Conservation (phyloP, 2,888 invertebrate species). For the Creontiades dilutus region DNA sequence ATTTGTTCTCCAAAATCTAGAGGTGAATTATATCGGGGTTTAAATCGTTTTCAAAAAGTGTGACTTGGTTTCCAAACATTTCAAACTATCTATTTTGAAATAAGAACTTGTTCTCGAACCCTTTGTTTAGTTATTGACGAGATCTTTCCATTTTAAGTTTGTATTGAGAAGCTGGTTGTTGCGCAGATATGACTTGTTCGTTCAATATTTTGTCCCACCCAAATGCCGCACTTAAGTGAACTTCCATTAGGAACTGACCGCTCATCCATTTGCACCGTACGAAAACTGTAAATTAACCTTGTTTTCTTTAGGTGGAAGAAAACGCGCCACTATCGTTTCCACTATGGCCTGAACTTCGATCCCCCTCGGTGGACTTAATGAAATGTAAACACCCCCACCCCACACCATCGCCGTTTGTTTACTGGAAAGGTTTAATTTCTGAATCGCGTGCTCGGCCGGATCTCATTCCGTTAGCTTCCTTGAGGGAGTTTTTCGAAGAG, state of each 20-base stretch:
- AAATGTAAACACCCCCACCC: conserved; percentile 22
- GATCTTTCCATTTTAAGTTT: too few relatives aligned
- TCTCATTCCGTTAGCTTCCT: conserved; percentile 12
- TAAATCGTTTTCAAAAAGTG: too few relatives aligned
- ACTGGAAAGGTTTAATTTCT: conserved; percentile 46
- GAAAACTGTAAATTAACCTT: neutral
- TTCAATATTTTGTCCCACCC: too few relatives aligned
- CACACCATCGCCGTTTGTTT: conserved; percentile 30
- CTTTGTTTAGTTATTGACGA: too few relatives aligned
- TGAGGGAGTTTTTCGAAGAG: neutral
- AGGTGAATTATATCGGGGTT: too few relatives aligned
- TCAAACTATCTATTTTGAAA: too few relatives aligned
- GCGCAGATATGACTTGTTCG: too few relatives aligned
- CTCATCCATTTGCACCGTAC: neutral
- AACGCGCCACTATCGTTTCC: conserved; percentile 13
- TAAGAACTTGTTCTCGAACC: too few relatives aligned
- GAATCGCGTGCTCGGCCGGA: conserved; percentile 45
- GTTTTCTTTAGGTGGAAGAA: neutral
- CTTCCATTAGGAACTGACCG: neutral
- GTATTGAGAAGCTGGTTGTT: too few relatives aligned
- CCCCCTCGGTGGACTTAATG: conserved; percentile 26
- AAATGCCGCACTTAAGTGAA: neutral
- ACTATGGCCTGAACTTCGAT: conserved; percentile 41
- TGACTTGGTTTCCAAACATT: too few relatives aligned
- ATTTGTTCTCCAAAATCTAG: too few relatives aligned